Evolutionary conservation across 2,113 vertebrate genomes (phyloP), one percentile per base, ranked within the genome.

Genomic region (Taxidea taxus): DNA sequence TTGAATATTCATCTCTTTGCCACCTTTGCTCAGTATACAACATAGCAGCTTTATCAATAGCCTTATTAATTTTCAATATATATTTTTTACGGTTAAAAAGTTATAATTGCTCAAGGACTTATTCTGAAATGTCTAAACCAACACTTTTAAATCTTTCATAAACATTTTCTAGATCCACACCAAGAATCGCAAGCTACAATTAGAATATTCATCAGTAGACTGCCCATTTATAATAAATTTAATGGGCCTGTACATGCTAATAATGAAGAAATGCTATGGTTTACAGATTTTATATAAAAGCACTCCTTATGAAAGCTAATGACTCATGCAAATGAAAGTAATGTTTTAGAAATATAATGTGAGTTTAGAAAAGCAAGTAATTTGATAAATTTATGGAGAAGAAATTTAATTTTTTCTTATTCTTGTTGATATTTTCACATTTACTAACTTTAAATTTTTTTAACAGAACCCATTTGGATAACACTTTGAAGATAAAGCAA

Each of bases 231-330:
- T 77, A 97, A 68, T 95, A 85, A 83, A 92, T 75, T 93, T 96
- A 97, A 95, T 97, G 94, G 87, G 70, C 74, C 75, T 85, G 1
- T 84, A 49, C 82, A 84, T 87, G 49, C 49, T 95, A 96, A 88
- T 95, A 96, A 95, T 95, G 66, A 86, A 96, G 58, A 80, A 96
- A 94, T 90, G 47, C 51, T 87, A 82, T 90, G 80, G 91, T 70
- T 95, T 96, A 82, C 54, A 90, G 58, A 93, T 92, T 95, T 95
- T 90, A 89, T 83, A 83, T 86, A 92, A 96, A 92, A 94, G 37
- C 60, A 78, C 16, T 90, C 4, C 25, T 96, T 82, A 87, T 78
- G 60, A 94, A 97, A 87, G 74, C 8, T 96, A 97, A 92, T 90
- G 88, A 87, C 60, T 94, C 95, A 78, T 95, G 70, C 21, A 96